Percentiles rank a stretch among this genome's conserved stretches.
These are phyloP conservation scores for Tetragonisca angustula DNA, from an alignment of 2,888 invertebrate species.

Conservation along the genomic window DNA sequence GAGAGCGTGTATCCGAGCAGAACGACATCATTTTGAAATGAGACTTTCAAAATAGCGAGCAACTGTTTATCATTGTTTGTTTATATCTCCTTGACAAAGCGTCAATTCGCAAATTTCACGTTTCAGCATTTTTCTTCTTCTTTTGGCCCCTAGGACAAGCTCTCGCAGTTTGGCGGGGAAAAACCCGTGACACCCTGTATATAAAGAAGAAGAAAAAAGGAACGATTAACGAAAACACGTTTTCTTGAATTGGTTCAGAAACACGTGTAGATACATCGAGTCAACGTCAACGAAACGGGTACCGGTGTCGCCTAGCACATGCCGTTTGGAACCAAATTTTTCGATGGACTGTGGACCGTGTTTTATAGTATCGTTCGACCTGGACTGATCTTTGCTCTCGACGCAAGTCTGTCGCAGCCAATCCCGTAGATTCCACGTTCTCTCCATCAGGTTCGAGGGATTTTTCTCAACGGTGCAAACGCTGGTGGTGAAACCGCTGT, in stretches of 20 bases:
- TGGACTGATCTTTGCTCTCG: constrained; percentile 80
- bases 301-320: background rate
- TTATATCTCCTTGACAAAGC: no score
- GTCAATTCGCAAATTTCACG: no score
- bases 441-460: constrained; percentile 87
- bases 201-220: background rate
- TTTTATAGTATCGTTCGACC: constrained; percentile 81
- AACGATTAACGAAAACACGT: constrained; percentile 10
- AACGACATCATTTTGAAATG: no score
- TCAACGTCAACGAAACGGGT: constrained; percentile 5
- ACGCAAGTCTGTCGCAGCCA: constrained; percentile 87
- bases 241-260: constrained; percentile 21
- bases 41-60: no score
- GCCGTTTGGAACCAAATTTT: constrained; percentile 40
- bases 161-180: no score
- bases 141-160: no score
- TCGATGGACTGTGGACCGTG: constrained; percentile 21
- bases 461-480: constrained; percentile 85
- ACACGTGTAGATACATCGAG: constrained; percentile 11
- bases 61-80: no score
- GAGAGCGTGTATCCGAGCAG: no score
- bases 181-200: no score
- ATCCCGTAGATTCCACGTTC: constrained; percentile 88
- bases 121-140: no score
- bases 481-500: constrained; percentile 81